Evolutionary conservation across 1,140 invertebrate species (phyloP).

Genomic region (Venturia canescens): DNA sequence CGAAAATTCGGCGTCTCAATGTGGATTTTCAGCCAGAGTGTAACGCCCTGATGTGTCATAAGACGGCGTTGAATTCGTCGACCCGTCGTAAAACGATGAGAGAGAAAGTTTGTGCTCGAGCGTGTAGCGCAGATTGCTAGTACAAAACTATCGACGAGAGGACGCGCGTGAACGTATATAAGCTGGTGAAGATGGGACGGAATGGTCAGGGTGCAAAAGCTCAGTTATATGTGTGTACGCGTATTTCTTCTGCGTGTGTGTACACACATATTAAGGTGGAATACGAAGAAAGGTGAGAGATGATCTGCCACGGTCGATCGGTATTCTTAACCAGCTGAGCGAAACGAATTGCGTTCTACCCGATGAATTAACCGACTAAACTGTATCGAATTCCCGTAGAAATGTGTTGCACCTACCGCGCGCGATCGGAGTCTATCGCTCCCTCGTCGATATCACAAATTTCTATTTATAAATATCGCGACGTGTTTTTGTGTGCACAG

Average conservation of each 20-base stretch:
- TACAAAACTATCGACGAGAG: too few relatives aligned
- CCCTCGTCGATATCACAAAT: constrained; percentile 18
- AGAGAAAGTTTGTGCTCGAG: too few relatives aligned
- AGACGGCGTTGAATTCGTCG: too few relatives aligned
- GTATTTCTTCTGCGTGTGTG: not conserved
- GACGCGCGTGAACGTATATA: too few relatives aligned
- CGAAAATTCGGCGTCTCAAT: too few relatives aligned
- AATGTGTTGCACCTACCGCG: constrained; percentile 40
- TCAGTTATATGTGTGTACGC: not conserved
- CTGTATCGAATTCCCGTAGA: constrained; percentile 44
- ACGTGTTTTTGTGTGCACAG: too few relatives aligned
- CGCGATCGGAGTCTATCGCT: not conserved
- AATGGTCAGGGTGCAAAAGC: too few relatives aligned
- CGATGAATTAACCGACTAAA: constrained; percentile 44
- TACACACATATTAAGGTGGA: not conserved
- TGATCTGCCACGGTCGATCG: constrained; percentile 33
- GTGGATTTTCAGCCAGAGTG: too few relatives aligned
- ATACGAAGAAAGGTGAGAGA: constrained; percentile 25
- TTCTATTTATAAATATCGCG: constrained; percentile 19
- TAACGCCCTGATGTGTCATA: too few relatives aligned
- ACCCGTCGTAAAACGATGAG: too few relatives aligned
- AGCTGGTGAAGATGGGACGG: too few relatives aligned
- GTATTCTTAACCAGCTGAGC: constrained; percentile 42
- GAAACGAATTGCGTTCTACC: constrained; percentile 34
- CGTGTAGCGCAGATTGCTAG: too few relatives aligned